A percentile compares a stretch with the other conserved stretches of the same genome.
Conservation (phyloP, 2,888 invertebrate species). For the Thereva nobilitata region DNA sequence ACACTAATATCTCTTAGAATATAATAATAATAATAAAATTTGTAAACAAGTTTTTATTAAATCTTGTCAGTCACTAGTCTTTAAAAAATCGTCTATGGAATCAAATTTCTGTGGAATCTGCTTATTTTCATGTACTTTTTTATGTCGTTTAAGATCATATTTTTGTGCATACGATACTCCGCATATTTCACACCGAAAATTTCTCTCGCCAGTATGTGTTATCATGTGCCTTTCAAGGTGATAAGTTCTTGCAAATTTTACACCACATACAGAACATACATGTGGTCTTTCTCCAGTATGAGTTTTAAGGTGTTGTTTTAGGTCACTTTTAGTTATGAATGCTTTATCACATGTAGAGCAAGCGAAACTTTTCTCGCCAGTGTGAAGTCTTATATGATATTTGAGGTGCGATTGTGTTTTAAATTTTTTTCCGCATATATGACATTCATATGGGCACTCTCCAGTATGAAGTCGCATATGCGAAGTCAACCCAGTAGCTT, state of each 20-base stretch:
- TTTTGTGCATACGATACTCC: constrained; percentile 11
- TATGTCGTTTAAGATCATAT: constrained; percentile 15
- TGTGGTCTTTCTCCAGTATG: constrained; percentile 37
- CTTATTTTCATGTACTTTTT: constrained; percentile 2
- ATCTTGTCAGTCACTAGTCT: no score
- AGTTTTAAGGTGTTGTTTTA: constrained; percentile 44
- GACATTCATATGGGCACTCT: constrained; percentile 46
- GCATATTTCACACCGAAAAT: constrained; percentile 19
- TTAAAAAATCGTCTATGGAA: no score
- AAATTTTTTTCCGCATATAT: constrained; percentile 44
- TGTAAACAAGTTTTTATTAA: no score
- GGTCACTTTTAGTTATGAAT: constrained; percentile 45
- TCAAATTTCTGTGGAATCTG: no score
- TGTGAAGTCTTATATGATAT: constrained; percentile 45
- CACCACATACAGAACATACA: constrained; percentile 35
- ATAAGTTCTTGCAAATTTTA: constrained; percentile 7
- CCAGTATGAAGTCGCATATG: constrained; percentile 46
- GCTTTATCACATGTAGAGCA: constrained; percentile 44
- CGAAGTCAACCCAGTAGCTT: constrained; percentile 45
- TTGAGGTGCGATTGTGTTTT: constrained; percentile 47
- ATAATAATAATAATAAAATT: no score
- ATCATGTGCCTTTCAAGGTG: constrained; percentile 20
- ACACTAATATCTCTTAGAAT: no score
- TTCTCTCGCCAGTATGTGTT: constrained; percentile 15
- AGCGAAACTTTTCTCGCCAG: constrained; percentile 44